Percentiles rank a stretch among this genome's conserved stretches.
These are phyloP conservation scores for Polydrusus pterygomalis DNA, from an alignment of 2,888 invertebrate genomes.

Conservation along the genomic window DNA sequence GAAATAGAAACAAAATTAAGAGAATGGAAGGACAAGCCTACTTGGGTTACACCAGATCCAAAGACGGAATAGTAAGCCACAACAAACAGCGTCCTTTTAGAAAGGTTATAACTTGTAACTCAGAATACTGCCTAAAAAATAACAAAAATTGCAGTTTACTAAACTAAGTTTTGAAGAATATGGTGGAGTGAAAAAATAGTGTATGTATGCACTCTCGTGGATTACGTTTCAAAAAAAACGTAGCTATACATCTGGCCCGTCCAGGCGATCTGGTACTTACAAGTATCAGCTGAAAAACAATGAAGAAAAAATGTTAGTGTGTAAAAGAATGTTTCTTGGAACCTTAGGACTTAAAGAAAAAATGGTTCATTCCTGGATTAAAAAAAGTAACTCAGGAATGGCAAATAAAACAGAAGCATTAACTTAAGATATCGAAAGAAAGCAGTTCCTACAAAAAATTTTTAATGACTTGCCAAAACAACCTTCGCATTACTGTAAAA, in stretches of 20 bases:
- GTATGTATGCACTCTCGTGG: not conserved
- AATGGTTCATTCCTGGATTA: not conserved
- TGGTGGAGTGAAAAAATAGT: slow-evolving; percentile 6
- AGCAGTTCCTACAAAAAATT: not conserved
- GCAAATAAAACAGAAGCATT: not conserved
- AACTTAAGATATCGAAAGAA: not conserved
- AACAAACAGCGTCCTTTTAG: slow-evolving; percentile 2
- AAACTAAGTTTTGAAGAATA: not conserved
- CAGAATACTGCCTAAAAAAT: slow-evolving; percentile 7
- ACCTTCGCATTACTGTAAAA: not conserved
- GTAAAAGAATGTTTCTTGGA: not conserved
- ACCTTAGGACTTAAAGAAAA: not conserved
- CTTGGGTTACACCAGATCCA: not conserved
- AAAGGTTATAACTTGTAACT: slow-evolving; percentile 2
- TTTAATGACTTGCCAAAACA: not conserved
- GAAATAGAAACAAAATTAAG: slow-evolving; percentile 10
- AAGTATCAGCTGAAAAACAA: not conserved
- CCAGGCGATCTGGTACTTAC: slow-evolving; percentile 7
- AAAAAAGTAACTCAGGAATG: not conserved
- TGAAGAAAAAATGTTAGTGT: not conserved
- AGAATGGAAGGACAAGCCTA: not conserved
- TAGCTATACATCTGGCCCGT: not conserved
- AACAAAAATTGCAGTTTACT: not conserved
- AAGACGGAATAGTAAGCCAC: slow-evolving; percentile 5
- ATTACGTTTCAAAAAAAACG: slow-evolving; percentile 10